Conservation (phyloP, 64 coral and sea anemone species). For the Hydrozoanthus tunicans region DNA sequence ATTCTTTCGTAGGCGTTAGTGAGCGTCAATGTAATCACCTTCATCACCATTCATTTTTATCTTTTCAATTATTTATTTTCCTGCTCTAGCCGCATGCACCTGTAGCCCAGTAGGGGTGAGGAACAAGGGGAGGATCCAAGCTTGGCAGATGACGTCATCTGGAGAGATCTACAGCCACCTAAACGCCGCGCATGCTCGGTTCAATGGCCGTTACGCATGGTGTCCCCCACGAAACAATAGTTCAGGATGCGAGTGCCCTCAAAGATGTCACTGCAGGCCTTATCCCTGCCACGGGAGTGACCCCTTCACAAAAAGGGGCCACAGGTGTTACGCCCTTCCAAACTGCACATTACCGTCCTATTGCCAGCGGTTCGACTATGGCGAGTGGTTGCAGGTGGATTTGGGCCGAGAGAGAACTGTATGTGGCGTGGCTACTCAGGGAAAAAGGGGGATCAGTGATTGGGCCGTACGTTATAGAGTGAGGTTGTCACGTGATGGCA, state of each 20-base stretch:
- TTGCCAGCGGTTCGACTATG: not conserved
- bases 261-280: not conserved
- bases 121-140: not conserved
- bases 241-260: not conserved
- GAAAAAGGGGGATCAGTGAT: not conserved
- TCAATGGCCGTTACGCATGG: constrained; percentile 3
- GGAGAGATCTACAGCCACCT: not conserved
- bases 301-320: not conserved
- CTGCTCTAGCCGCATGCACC: not conserved
- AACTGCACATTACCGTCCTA: not conserved
- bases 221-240: not conserved
- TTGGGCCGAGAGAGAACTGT: not conserved
- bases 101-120: not conserved
- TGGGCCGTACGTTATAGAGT: not conserved
- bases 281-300: not conserved
- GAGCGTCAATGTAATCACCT: too few relatives aligned
- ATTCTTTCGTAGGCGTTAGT: too few relatives aligned
- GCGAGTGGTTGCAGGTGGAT: constrained; percentile 23
- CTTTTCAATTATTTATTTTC: too few relatives aligned
- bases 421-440: constrained; percentile 38
- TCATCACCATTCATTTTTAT: too few relatives aligned
- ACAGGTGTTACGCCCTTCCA: not conserved
- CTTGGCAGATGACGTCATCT: constrained; percentile 7
- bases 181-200: constrained; percentile 1
- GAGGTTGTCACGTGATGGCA: constrained; percentile 8